A percentile compares a stretch with the other conserved stretches of the same genome.
Conservation (phyloP, 30 jellyfish, hydroid and myxozoan species). For the Rhopilema esculentum region DNA sequence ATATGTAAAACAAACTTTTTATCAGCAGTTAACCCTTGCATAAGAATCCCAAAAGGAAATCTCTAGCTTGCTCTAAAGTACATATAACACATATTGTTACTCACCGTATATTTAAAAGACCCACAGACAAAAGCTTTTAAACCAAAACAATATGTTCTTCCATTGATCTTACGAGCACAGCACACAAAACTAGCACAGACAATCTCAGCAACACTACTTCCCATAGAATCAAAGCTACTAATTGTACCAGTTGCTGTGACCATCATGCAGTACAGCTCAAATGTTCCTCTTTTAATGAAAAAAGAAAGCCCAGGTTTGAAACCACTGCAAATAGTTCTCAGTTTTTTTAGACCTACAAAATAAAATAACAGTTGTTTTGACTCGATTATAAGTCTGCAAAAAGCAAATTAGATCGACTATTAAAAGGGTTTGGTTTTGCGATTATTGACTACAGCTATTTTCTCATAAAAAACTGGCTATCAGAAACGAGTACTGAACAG, state of each 20-base stretch:
- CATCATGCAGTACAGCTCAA: constrained; percentile 17
- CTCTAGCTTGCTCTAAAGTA: too few species aligned
- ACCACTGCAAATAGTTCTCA: not conserved
- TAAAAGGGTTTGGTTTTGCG: too few species aligned
- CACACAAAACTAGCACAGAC: constrained; percentile 5
- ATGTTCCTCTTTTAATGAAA: not conserved
- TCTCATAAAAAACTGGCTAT: too few species aligned
- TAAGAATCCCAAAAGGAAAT: too few species aligned
- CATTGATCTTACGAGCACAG: constrained; percentile 12
- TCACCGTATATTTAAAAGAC: too few species aligned
- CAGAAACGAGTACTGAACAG: too few species aligned
- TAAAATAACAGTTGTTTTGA: not conserved
- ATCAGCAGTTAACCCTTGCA: too few species aligned
- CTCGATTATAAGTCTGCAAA: not conserved
- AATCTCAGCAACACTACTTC: not conserved
- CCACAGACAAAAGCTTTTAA: constrained; percentile 2
- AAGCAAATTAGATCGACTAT: too few species aligned
- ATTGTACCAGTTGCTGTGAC: constrained; percentile 20
- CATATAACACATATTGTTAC: too few species aligned
- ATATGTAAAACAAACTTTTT: too few species aligned
- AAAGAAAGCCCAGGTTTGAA: constrained; percentile 3
- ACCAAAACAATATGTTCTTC: constrained; percentile 22
- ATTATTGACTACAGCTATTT: too few species aligned
- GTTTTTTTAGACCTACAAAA: not conserved
- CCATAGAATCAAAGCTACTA: not conserved